Percentiles rank a stretch among this genome's conserved stretches.
Evolutionary conservation across 2,797 vertebrate species (phyloP).

Genomic region (Clarias platycephalus): DNA sequence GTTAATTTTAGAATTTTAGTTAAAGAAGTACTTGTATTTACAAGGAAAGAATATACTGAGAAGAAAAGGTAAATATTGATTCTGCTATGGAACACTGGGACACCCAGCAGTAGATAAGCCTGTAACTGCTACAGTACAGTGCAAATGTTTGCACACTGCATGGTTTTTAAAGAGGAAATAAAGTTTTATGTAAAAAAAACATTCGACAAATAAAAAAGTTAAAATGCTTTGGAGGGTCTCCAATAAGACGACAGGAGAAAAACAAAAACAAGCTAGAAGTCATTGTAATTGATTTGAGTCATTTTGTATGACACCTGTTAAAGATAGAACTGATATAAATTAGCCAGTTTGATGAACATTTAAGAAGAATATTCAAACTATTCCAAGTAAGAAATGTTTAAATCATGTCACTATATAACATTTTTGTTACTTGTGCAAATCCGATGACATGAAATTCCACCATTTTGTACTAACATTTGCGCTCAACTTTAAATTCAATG

Average conservation of each 20-base stretch:
- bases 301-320: not conserved
- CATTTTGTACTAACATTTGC: not conserved
- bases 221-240: not conserved
- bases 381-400: not conserved
- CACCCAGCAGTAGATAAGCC: not conserved
- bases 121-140: not conserved
- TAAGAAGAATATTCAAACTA: not conserved
- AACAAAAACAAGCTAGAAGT: not conserved
- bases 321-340: not conserved
- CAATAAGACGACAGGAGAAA: not conserved
- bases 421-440: not conserved
- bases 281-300: not conserved
- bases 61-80: not conserved
- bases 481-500: not conserved
- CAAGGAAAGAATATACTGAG: not conserved
- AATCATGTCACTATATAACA: not conserved
- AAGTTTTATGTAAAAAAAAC: not conserved
- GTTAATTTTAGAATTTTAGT: no score
- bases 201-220: not conserved
- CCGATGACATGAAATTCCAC: not conserved
- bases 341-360: not conserved
- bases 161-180: not conserved
- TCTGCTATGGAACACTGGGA: not conserved
- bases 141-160: not conserved
- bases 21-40: not conserved